Evolutionary conservation across 1,140 invertebrate species (phyloP), one percentile per base, ranked within the genome.

Genomic region (Contarinia nasturtii): DNA sequence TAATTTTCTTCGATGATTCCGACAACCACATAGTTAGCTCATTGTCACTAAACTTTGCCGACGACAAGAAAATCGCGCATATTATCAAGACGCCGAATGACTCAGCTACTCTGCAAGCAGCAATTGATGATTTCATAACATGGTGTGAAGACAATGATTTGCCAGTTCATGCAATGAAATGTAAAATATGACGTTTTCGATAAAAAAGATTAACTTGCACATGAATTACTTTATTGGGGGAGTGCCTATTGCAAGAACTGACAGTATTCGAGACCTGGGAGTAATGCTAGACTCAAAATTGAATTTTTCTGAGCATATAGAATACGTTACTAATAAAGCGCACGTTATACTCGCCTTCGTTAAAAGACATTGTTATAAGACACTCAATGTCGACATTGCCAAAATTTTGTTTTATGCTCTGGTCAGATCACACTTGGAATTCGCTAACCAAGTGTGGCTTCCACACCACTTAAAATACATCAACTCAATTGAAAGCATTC

Each of bases 261-360:
- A 40, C 3, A 18, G 17, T 7, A 48, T 61, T 52, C 17, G 54
- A 58, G 27, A 63, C 33, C 46, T 63, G 58, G 37, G 37, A n/a
- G 37, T 40, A 12, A n/a, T 40, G 14, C 14, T 40, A 3, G 37
- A 40, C 37, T 5, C 14, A 40, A 18, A 18, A 40, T 14, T 40
- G 4, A 40, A n/a, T 7, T 40, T 40, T 18, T 18, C 14, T n/a
- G 14, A n/a, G 17, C 37, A 40, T 40, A 15, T 15, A 5, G 37
- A 40, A 40, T 40, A 40, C 37, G 14, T 40, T 7, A 40, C 37
- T 4, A 40, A 40, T 18, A n/a, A 18, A 40, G 8, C 34, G 8
- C n/a, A 10, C 8, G n/a, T n/a, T n/a, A n/a, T n/a, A n/a, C n/a
- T n/a, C n/a, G n/a, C n/a, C n/a, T n/a, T n/a, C n/a, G n/a, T 36